These are phyloP conservation scores for Pararge aegeria DNA, from an alignment of 1,140 invertebrate species.

Conservation along the genomic window DNA sequence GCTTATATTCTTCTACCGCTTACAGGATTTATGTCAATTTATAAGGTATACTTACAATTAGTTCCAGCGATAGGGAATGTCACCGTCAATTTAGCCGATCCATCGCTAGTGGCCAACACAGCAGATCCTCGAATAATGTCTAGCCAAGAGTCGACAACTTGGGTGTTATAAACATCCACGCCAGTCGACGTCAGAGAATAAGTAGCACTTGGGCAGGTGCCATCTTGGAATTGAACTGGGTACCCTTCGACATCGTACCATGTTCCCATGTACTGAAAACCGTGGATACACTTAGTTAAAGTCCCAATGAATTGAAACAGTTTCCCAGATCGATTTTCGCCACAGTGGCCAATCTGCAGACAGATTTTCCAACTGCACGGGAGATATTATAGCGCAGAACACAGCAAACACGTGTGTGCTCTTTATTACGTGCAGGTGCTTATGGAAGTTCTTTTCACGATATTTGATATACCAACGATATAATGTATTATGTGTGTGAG, in stretches of 20 bases:
- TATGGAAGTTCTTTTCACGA: no score
- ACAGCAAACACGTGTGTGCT: no score
- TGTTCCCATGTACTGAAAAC: constrained; percentile 48
- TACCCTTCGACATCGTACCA: constrained; percentile 71
- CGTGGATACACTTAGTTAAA: not conserved
- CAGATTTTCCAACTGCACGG: no score
- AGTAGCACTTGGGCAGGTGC: constrained; percentile 46
- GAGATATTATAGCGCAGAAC: no score
- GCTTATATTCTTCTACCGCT: no score
- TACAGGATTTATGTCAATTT: no score
- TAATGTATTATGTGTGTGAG: no score
- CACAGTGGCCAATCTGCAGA: no score
- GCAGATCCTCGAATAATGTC: constrained; percentile 46
- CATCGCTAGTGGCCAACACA: constrained; percentile 37
- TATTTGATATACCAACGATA: no score
- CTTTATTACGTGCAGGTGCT: no score
- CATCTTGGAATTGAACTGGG: constrained; percentile 52
- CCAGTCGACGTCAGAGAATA: constrained; percentile 36
- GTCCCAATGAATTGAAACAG: no score
- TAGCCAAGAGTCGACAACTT: constrained; percentile 46
- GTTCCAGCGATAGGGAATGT: constrained; percentile 52
- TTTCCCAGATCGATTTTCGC: no score
- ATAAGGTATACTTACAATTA: constrained; percentile 38
- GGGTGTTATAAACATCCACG: constrained; percentile 54
- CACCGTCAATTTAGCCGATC: constrained; percentile 48